A percentile compares a stretch with the other conserved stretches of the same genome.
These are phyloP conservation scores for Leptosomus discolor DNA, from an alignment of 2,113 vertebrate genomes.

Conservation along the genomic window DNA sequence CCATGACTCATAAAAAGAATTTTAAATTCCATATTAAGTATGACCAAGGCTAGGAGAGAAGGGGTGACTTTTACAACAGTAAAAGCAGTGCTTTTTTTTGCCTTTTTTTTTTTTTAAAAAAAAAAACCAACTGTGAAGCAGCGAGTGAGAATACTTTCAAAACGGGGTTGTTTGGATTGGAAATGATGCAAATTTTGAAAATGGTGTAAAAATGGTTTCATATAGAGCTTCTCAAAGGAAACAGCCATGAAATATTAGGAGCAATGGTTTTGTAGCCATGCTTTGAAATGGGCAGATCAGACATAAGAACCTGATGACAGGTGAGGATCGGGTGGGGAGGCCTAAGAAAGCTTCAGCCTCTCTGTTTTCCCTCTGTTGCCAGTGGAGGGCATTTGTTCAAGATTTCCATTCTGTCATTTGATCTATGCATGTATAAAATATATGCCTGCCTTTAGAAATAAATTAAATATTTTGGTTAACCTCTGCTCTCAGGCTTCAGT, in stretches of 20 bases:
- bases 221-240: background rate
- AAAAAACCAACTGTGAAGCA: background rate
- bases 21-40: background rate
- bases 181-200: background rate
- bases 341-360: background rate
- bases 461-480: background rate
- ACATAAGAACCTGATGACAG: rapidly evolving
- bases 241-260: background rate
- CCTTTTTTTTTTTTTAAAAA: background rate
- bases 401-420: background rate
- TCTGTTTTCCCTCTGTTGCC: background rate
- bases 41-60: background rate
- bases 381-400: background rate
- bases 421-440: background rate
- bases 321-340: background rate
- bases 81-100: background rate
- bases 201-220: background rate
- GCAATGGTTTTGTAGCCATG: background rate
- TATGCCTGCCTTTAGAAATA: background rate
- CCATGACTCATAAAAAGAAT: background rate
- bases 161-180: background rate
- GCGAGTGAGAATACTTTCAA: background rate
- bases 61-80: background rate
- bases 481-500: background rate
- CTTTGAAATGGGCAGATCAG: background rate